These are phyloP conservation scores for Tryphoninae sp. DNA, from an alignment of 2,888 invertebrate species.

Conservation along the genomic window DNA sequence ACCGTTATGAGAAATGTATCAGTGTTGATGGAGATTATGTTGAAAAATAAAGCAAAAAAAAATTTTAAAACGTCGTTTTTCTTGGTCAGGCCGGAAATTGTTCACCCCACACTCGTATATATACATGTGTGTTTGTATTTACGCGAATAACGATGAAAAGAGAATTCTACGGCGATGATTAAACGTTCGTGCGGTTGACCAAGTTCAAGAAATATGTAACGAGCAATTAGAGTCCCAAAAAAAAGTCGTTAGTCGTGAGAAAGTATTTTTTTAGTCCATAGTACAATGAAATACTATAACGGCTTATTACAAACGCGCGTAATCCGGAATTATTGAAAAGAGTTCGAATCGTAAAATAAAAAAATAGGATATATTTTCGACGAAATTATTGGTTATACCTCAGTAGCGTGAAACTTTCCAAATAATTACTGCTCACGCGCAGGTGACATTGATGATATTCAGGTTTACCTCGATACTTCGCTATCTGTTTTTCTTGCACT, in stretches of 20 bases:
- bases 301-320: neutral
- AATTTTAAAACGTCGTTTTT: too few species aligned
- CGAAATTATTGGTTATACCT: constrained; percentile 6
- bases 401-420: constrained; percentile 54
- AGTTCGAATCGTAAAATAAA: neutral
- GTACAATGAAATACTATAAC: neutral
- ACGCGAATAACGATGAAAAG: neutral
- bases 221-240: neutral
- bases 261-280: neutral
- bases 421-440: constrained; percentile 57
- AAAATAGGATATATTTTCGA: constrained; percentile 11
- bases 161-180: neutral
- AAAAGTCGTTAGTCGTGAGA: neutral
- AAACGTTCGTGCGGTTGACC: constrained; percentile 21
- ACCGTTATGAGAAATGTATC: too few species aligned
- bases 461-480: constrained; percentile 33
- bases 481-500: constrained; percentile 9
- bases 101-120: too few species aligned
- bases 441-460: constrained; percentile 61
- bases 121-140: too few species aligned
- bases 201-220: constrained; percentile 1
- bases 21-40: too few species aligned
- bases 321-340: neutral
- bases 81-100: too few species aligned
- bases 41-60: too few species aligned